Evolutionary conservation across 1,140 invertebrate genomes (phyloP).

Genomic region (Leptinotarsa lineolata): DNA sequence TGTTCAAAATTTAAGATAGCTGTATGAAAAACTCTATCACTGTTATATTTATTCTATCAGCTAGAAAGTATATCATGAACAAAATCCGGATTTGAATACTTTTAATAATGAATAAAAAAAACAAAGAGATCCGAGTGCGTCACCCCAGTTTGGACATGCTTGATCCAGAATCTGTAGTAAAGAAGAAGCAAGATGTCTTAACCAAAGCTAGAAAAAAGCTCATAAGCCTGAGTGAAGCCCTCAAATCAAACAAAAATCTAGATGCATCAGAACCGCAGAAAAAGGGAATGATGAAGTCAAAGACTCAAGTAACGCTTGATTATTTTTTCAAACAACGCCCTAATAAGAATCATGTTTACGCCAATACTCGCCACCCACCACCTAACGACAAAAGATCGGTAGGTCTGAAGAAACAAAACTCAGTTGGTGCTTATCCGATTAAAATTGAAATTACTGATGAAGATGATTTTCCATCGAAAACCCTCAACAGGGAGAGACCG

Average conservation of each 20-base stretch:
- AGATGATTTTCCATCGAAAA: slow-evolving; percentile 49
- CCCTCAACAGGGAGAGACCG: slow-evolving; percentile 66
- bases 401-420: slow-evolving; percentile 51
- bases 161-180: slow-evolving; percentile 43
- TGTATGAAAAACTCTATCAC: too few relatives aligned
- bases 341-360: slow-evolving; percentile 35
- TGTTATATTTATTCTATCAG: neutral
- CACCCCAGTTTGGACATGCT: slow-evolving; percentile 52
- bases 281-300: slow-evolving; percentile 41
- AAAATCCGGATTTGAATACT: neutral
- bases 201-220: slow-evolving; percentile 52
- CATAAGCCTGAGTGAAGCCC: slow-evolving; percentile 45
- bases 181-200: slow-evolving; percentile 51
- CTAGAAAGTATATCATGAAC: slow-evolving; percentile 1
- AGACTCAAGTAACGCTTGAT: slow-evolving; percentile 51
- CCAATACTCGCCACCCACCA: slow-evolving; percentile 11
- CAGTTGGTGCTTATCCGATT: slow-evolving; percentile 51
- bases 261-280: slow-evolving; percentile 32
- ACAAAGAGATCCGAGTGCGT: slow-evolving; percentile 34
- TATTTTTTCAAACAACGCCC: slow-evolving; percentile 51
- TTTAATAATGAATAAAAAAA: slow-evolving; percentile 29
- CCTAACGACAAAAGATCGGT: slow-evolving; percentile 17
- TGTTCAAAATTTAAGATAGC: too few relatives aligned
- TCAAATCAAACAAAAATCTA: slow-evolving; percentile 43
- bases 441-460: slow-evolving; percentile 49